Base-by-base conservation (phyloP, 2,113 vertebrate species). In the Esox niger region DNA sequence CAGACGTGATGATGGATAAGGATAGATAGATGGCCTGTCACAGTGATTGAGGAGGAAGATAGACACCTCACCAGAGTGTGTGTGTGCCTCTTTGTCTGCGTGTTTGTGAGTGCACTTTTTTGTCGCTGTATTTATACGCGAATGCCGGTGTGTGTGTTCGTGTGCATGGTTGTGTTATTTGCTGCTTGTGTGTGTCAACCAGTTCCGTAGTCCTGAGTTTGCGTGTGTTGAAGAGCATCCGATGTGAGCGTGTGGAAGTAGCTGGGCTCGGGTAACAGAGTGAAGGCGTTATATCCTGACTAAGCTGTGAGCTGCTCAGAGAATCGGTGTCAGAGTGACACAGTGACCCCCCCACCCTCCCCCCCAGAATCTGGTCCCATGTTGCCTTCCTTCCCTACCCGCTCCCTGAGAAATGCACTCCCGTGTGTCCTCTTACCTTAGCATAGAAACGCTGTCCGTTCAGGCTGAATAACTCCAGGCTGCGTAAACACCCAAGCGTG, bases 211-310 rank as follows among this genome's bases (percentile, higher is more conserved):
- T 21, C 29, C 31, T 29, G 20, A 29, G 2, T 54, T 30, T 38
- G 60, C 3, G 27, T 26, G 38, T 57, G 30, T 67, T 33, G 20
- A n/a, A n/a, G n/a, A n/a, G n/a, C n/a, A n/a, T n/a, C n/a, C n/a
- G n/a, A n/a, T 66, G 29, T 55, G 15, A 21, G 20, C 6, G 27
- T 21, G 46, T 25, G 15, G 25, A 60, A 10, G 21, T 32, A 23
- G 52, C 30, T 62, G 58, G 59, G 61, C 23, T 59, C 61, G 67
- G 64, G 11, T 56, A 11, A 57, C 29, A 38, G 71, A 46, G 29
- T 75, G 73, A 23, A 25, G 58, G 35, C 56, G 70, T 68, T 63
- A 25, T 21, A n/a, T 75, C 76, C 76, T 58, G 82, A 84, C 79
- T 70, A 70, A 88, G 79, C 46, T 43, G 32, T 81, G 62, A 62